Evolutionary conservation across 2,113 vertebrate species (phyloP), one percentile per base, ranked within the genome.

Genomic region (Microtus ochrogaster): DNA sequence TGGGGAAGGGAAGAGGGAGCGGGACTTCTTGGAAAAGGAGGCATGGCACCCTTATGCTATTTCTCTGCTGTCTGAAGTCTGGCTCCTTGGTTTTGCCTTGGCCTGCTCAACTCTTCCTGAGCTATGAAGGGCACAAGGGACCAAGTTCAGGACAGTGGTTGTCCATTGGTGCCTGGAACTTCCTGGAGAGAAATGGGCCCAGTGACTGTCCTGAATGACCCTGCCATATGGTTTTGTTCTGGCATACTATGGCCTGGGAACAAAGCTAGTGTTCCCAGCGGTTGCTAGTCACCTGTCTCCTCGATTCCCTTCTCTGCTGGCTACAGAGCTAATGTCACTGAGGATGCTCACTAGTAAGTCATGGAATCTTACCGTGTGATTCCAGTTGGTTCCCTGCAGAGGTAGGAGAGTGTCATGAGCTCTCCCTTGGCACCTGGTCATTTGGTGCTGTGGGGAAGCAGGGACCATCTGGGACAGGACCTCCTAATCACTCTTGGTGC

Each of bases 301-400:
- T 78, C 65, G 5, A 21, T 5, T 0, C 19, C 14, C 17, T 13
- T 0, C n/a, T 68, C 1, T 0, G 36, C 26, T 8, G 1, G 13
- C 49, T 26, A 14, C 70, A 17, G 87, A 79, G 58, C 55, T 4
- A 3, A 3, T 14, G 85, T n/a, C 1, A 2, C 61, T 7, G 0
- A 0, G 0, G 79, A 22, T 26, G 0, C 91, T 68, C 1, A 0
- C 0, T 0, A 0, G 22, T n/a, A 77, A 12, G 41, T 36, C 26
- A 8, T 36, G 0, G 30, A 21, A 21, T 58, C 58, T 58, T 58
- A 22, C 58, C 58, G 22, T 21, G 58, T 58, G 58, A 16, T 33
- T n/a, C 19, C 33, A 7, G 28, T 70, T 36, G 41, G 30, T 19
- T 74, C 12, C 81, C 49, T 26, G 4, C 1, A 13, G 63, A 49